Conservation (phyloP, 1,140 invertebrate genomes). For the Psix sp. region DNA sequence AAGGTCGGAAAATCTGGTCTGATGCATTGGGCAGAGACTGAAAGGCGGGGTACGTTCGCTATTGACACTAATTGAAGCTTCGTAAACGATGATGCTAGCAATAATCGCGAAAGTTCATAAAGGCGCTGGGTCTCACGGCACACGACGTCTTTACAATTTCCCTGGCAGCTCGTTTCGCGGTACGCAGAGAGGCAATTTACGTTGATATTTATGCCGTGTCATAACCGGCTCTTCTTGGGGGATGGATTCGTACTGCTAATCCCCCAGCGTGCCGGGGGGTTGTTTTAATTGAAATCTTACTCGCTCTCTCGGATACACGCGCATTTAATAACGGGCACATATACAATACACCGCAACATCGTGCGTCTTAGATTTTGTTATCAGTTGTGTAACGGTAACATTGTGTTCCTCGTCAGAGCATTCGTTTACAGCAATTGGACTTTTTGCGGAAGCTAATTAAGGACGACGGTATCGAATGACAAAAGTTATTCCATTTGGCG, state of each 20-base stretch:
- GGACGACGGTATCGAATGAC: constrained; percentile 27
- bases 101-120: constrained; percentile 73
- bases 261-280: constrained; percentile 72
- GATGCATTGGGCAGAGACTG: neutral
- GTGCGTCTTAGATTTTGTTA: too few relatives aligned
- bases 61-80: constrained; percentile 70
- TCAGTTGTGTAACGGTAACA: neutral
- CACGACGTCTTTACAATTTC: constrained; percentile 63
- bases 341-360: constrained; percentile 18
- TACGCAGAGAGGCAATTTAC: constrained; percentile 72
- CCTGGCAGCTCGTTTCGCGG: constrained; percentile 59
- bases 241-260: constrained; percentile 77
- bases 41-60: constrained; percentile 6
- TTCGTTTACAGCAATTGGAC: constrained; percentile 3
- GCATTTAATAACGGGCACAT: constrained; percentile 46
- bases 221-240: constrained; percentile 72
- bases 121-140: constrained; percentile 60
- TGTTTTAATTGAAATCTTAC: constrained; percentile 79
- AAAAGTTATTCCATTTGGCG: constrained; percentile 54
- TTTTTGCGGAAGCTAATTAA: constrained; percentile 16
- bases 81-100: constrained; percentile 74
- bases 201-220: constrained; percentile 78
- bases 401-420: constrained; percentile 1
- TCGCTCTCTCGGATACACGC: constrained; percentile 67
- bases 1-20: too few relatives aligned